Conservation (phyloP, 2,797 vertebrate genomes). For the Sparidentex hasta region DNA sequence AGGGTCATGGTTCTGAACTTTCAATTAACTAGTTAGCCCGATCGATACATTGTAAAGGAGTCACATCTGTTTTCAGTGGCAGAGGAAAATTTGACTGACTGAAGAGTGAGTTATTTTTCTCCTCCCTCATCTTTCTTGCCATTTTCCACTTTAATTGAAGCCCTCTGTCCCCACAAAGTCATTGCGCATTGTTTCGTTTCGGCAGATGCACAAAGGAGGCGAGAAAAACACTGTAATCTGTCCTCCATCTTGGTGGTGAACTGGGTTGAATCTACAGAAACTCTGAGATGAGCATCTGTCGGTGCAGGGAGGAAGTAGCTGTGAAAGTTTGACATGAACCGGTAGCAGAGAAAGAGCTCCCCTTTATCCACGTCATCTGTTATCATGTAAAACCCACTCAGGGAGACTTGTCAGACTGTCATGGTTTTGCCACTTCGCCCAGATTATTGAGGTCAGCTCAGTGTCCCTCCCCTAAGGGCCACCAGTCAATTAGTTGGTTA, state of each 20-base stretch:
- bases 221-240: constrained; percentile 27
- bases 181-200: constrained; percentile 4
- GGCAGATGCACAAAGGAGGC: constrained; percentile 2
- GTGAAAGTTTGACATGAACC: constrained; percentile 39
- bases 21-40: constrained; percentile 26
- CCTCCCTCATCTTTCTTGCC: neutral
- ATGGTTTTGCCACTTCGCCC: constrained; percentile 37
- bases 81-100: neutral
- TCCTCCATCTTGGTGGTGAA: constrained; percentile 1
- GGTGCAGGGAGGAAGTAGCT: constrained; percentile 18
- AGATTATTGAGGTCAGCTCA: constrained; percentile 38
- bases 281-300: neutral
- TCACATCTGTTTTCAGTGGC: constrained; percentile 36
- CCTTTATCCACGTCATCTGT: constrained; percentile 39
- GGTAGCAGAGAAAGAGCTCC: constrained; percentile 35
- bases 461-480: constrained; percentile 33
- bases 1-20: constrained; percentile 9
- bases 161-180: neutral
- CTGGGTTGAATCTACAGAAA: constrained; percentile 23
- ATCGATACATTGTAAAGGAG: constrained; percentile 14
- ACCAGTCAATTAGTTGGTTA: constrained; percentile 58
- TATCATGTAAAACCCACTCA: constrained; percentile 17
- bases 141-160: constrained; percentile 17
- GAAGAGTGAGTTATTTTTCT: neutral
- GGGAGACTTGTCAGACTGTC: constrained; percentile 35